Evolutionary conservation across 1,140 invertebrate species (phyloP).

Genomic region (Samia ricini): DNA sequence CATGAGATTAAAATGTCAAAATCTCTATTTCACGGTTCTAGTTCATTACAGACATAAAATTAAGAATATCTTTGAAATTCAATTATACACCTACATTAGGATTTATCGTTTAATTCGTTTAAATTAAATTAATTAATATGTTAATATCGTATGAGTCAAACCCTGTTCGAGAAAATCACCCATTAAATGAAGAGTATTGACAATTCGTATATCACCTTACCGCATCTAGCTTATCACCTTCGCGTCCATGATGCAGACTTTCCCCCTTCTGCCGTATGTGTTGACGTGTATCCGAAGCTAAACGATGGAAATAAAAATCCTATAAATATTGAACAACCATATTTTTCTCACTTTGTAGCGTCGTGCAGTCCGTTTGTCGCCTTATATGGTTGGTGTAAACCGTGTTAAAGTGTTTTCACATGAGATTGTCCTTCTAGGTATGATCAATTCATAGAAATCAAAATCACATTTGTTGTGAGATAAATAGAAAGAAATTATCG

Average conservation of each 20-base stretch:
- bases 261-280: conserved; percentile 15
- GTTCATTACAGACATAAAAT: no score
- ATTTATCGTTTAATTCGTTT: no score
- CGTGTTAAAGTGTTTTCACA: conserved; percentile 24
- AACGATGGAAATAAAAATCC: conserved; percentile 74
- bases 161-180: no score
- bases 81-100: no score
- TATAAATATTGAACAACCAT: conserved; percentile 75
- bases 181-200: no score
- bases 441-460: not conserved
- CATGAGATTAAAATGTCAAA: no score
- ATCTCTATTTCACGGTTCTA: no score
- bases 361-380: conserved; percentile 39
- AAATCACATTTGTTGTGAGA: no score
- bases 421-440: not conserved
- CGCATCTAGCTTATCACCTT: not conserved
- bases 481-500: no score
- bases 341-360: conserved; percentile 74
- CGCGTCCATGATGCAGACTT: not conserved
- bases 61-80: no score
- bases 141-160: no score
- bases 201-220: not conserved
- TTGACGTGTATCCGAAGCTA: conserved; percentile 59
- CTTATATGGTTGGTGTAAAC: conserved; percentile 27
- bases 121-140: no score